phyloP scores from a whole-genome alignment of 2,888 invertebrate genomes.

The Microchrysa polita region DNA sequence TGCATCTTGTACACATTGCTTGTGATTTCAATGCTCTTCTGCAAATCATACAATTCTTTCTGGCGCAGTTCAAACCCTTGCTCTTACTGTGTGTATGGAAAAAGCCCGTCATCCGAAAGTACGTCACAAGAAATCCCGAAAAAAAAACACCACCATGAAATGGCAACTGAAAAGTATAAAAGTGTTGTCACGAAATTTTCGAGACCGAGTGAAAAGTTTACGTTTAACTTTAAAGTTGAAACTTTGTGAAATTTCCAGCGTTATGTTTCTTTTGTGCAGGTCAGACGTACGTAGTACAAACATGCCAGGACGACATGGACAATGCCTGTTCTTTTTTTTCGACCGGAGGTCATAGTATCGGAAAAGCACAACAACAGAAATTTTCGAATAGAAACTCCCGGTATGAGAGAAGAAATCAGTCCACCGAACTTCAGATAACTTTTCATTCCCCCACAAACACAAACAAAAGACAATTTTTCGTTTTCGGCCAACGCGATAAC shows the following conservation, averaged over 20 bases:
- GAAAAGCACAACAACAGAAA: not conserved
- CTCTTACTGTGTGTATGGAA: too few species aligned
- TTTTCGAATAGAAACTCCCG: not conserved
- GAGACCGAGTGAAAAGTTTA: not conserved
- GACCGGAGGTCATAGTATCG: too few species aligned
- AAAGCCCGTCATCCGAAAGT: not conserved
- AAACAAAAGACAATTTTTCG: constrained; percentile 10
- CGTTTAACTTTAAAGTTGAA: constrained; percentile 6
- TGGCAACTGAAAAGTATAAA: not conserved
- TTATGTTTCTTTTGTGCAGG: not conserved
- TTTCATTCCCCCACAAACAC: too few species aligned
- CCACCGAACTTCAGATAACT: not conserved
- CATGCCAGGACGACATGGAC: too few species aligned
- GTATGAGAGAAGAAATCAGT: constrained; percentile 11
- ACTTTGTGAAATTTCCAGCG: constrained; percentile 7
- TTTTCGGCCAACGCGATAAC: not conserved
- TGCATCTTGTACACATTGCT: not conserved
- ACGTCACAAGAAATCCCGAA: not conserved
- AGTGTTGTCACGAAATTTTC: constrained; percentile 5
- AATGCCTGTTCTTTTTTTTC: too few species aligned
- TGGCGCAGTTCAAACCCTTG: constrained; percentile 20
- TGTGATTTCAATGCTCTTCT: not conserved
- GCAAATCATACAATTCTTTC: constrained; percentile 3
- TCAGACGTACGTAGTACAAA: too few species aligned
- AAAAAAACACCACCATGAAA: too few species aligned